Evolutionary conservation across 2,113 vertebrate genomes (phyloP).

Genomic region (Etheostoma cragini): DNA sequence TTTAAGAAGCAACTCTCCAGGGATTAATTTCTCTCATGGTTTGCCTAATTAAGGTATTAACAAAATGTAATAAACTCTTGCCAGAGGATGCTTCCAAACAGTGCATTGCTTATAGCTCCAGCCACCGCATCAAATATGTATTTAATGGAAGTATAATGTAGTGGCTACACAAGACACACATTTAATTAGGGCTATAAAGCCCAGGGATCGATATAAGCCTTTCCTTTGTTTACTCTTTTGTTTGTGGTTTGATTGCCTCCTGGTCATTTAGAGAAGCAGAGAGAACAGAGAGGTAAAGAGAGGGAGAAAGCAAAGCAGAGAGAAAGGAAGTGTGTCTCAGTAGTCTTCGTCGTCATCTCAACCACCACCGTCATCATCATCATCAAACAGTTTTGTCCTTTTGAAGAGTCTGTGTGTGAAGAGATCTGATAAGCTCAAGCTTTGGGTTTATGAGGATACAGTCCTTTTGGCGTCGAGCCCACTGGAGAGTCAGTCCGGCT

Average conservation of each 20-base stretch:
- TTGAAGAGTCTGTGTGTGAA: slow-evolving; percentile 41
- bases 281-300: slow-evolving; percentile 30
- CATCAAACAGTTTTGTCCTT: slow-evolving; percentile 29
- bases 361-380: slow-evolving; percentile 23
- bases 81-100: slow-evolving; percentile 52
- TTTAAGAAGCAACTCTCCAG: slow-evolving; percentile 53
- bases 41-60: slow-evolving; percentile 74
- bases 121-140: slow-evolving; percentile 57
- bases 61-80: slow-evolving; percentile 64
- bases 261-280: slow-evolving; percentile 40
- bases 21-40: slow-evolving; percentile 67
- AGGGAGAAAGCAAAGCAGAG: neutral
- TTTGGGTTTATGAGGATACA: slow-evolving; percentile 28
- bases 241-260: slow-evolving; percentile 54
- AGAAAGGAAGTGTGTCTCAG: slow-evolving; percentile 8
- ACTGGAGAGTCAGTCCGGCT: slow-evolving; percentile 21
- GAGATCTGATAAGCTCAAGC: slow-evolving; percentile 51
- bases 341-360: slow-evolving; percentile 7
- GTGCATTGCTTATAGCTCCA: slow-evolving; percentile 32
- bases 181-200: slow-evolving; percentile 56
- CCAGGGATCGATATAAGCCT: slow-evolving; percentile 60
- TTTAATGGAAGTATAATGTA: slow-evolving; percentile 63
- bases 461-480: slow-evolving; percentile 56
- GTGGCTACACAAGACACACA: slow-evolving; percentile 59
- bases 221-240: slow-evolving; percentile 65